Evolutionary conservation across 1,140 invertebrate species (phyloP).

Genomic region (Kradibia gibbosae): DNA sequence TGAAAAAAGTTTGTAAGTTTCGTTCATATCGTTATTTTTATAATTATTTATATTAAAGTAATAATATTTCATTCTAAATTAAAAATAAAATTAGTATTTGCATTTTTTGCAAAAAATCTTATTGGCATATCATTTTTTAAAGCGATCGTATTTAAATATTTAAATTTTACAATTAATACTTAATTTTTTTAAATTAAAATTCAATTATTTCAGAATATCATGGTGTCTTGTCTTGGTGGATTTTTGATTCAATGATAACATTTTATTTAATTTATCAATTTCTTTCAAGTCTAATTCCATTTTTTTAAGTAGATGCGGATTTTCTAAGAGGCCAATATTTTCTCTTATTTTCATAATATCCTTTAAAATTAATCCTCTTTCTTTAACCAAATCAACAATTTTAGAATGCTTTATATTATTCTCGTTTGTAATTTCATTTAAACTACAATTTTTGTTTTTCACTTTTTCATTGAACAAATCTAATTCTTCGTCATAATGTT

Average conservation of each 20-base stretch:
- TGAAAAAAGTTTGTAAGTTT: constrained; percentile 53
- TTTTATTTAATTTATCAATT: not conserved
- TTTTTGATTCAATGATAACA: not conserved
- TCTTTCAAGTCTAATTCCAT: constrained; percentile 26
- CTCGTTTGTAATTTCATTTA: not conserved
- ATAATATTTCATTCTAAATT: too few relatives aligned
- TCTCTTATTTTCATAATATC: constrained; percentile 19
- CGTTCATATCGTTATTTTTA: not conserved
- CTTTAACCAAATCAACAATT: not conserved
- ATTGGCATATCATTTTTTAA: too few relatives aligned
- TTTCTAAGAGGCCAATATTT: constrained; percentile 32
- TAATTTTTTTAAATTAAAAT: too few relatives aligned
- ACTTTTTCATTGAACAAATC: constrained; percentile 32
- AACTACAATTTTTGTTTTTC: not conserved
- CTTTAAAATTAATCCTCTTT: not conserved
- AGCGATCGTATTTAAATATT: too few relatives aligned
- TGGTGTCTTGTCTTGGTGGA: not conserved
- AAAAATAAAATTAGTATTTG: too few relatives aligned
- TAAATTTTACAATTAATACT: too few relatives aligned
- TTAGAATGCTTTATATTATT: not conserved
- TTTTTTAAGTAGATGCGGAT: constrained; percentile 20
- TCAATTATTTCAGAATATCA: too few relatives aligned
- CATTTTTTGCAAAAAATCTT: too few relatives aligned
- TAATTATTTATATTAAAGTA: too few relatives aligned
- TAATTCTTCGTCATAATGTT: constrained; percentile 35